Base-by-base conservation (phyloP, 2,888 invertebrate species). In the Buathra laborator region DNA sequence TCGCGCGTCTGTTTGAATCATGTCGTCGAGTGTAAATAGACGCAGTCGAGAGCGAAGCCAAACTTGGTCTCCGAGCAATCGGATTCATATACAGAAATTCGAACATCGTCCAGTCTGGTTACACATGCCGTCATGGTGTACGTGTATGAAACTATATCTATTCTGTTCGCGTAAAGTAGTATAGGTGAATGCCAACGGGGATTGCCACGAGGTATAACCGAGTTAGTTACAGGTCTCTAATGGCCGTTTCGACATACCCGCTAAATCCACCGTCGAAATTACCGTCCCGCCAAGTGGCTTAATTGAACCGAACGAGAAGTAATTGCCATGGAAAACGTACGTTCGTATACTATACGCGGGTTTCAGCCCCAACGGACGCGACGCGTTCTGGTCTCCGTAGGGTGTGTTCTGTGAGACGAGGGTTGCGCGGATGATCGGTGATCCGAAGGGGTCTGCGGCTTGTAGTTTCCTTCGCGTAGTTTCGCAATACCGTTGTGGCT, bases 231-330 rank as follows among this genome's bases (percentile, higher is more conserved):
- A 76, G 87, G 84, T 88, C 87, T 86, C 89, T 90, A 91, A 91
- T 89, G 89, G 90, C 87, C 91, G 89, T 91, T 90, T 89, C 89
- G 89, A 84, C 88, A 85, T 86, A 86, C 86, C 56, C 85, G 86
- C 89, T 90, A 90, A 91, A 91, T 91, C 90, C 90, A 88, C 88
- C 81, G 81, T 86, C 85, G 88, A 89, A 91, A 92, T 92, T 90
- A 90, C 89, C 86, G 87, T 86, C 83, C 86, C 86, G 84, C 86
- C 87, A 86, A 88, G 86, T 86, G 86, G 90, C 90, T 92, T 92
- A 91, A 92, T 92, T 91, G 90, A 90, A 89, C 90, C 90, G 90
- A 92, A 92, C 89, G 89, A 91, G 90, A 91, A 91, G 88, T 90
- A 91, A 91, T 90, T 90, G 88, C 88, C 81, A 75, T 86, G 86